phyloP scores from a whole-genome alignment of 2,113 vertebrate genomes.

The Athene cunicularia region DNA sequence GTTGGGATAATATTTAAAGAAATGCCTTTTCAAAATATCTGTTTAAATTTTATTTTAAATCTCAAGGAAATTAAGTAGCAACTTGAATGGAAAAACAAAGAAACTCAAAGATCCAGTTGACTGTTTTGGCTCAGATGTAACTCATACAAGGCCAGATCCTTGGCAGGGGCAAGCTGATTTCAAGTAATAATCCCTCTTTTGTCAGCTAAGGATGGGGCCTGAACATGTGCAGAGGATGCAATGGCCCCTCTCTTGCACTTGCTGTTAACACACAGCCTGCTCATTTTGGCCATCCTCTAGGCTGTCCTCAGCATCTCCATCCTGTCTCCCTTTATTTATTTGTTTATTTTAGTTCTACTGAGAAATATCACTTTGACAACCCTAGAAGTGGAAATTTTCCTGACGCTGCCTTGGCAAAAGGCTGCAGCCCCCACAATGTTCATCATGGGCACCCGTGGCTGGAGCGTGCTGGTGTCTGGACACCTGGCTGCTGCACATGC shows the following conservation, averaged over 20 bases:
- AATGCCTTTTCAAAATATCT: background rate
- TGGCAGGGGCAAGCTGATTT: background rate
- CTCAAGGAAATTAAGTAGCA: background rate
- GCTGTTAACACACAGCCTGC: background rate
- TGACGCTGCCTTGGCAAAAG: accelerated
- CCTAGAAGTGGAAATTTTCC: background rate
- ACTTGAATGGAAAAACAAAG: background rate
- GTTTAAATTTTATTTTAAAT: background rate
- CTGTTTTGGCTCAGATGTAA: background rate
- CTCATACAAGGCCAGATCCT: background rate
- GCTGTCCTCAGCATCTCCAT: background rate
- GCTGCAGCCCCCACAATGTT: accelerated
- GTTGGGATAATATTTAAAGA: background rate
- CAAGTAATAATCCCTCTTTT: background rate
- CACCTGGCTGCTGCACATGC: background rate
- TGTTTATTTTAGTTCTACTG: background rate
- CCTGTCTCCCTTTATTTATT: background rate
- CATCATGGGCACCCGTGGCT: accelerated
- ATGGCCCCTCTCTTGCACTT: background rate
- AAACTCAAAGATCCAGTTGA: background rate
- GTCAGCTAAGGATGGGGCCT: background rate
- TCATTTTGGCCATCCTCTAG: accelerated
- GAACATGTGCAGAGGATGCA: accelerated
- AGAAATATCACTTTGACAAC: background rate
- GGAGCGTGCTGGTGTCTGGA: accelerated